phyloP scores from a whole-genome alignment of 1,140 invertebrate species.

The Parapsyche elsis region DNA sequence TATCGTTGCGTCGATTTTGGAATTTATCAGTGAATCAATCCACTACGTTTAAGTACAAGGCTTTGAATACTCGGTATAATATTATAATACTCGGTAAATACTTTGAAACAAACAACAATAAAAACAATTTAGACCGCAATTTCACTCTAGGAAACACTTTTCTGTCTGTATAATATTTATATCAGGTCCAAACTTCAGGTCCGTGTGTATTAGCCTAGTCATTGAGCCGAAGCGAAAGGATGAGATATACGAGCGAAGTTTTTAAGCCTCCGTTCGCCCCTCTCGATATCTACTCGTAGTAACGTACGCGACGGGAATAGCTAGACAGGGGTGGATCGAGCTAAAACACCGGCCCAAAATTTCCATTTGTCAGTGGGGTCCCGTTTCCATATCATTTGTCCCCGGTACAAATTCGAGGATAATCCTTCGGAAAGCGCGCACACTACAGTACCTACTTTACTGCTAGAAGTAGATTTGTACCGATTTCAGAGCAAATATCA shows the following conservation, averaged over 20 bases:
- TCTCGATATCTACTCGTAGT: background rate
- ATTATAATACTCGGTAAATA: too few species aligned
- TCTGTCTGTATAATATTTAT: background rate
- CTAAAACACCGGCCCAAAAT: conserved; percentile 15
- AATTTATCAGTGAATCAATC: too few species aligned
- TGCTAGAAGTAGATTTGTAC: too few species aligned
- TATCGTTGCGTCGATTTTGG: too few species aligned
- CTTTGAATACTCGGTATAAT: too few species aligned
- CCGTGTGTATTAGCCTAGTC: background rate
- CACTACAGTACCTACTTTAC: too few species aligned
- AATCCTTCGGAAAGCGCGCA: background rate
- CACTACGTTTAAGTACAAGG: too few species aligned
- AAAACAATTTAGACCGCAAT: too few species aligned
- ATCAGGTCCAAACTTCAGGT: background rate
- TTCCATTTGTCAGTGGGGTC: conserved; percentile 34
- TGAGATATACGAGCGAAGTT: background rate
- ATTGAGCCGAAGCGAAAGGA: conserved; percentile 25
- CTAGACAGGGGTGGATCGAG: background rate
- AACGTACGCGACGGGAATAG: background rate
- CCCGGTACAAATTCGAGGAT: conserved; percentile 31
- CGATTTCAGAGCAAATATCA: too few species aligned
- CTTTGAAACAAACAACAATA: too few species aligned
- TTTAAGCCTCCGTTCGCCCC: conserved; percentile 26
- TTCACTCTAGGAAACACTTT: too few species aligned
- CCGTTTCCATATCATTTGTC: conserved; percentile 33